phyloP scores from a whole-genome alignment of 2,888 invertebrate genomes.

The Epinotia brunnichana region DNA sequence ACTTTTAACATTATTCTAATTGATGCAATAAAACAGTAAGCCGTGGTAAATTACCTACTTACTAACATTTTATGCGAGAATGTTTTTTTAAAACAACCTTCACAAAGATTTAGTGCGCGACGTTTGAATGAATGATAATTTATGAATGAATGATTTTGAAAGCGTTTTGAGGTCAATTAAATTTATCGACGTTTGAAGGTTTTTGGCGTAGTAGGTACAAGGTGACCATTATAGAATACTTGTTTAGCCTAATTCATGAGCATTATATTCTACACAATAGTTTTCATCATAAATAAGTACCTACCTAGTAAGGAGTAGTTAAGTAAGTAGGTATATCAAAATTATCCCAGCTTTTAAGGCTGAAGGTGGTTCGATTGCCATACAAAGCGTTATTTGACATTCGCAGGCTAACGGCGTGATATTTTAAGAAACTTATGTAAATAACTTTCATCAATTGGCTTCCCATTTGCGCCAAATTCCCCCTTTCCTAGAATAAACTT shows the following conservation, averaged over 20 bases:
- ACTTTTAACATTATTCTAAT: constrained; percentile 4
- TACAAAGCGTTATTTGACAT: too few relatives aligned
- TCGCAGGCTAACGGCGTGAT: too few relatives aligned
- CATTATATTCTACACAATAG: too few relatives aligned
- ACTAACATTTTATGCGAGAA: neutral
- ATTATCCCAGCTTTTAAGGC: too few relatives aligned
- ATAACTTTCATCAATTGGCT: too few relatives aligned
- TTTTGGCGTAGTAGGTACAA: constrained; percentile 2
- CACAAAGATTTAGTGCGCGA: constrained; percentile 16
- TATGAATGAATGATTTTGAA: constrained; percentile 33
- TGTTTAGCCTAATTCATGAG: neutral
- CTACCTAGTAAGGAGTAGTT: too few relatives aligned
- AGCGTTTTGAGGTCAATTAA: constrained; percentile 12
- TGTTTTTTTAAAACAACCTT: constrained; percentile 22
- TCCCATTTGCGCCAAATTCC: too few relatives aligned
- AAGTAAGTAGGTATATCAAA: too few relatives aligned
- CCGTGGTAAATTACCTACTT: constrained; percentile 20
- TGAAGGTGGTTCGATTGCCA: too few relatives aligned
- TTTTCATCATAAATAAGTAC: too few relatives aligned
- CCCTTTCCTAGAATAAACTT: too few relatives aligned
- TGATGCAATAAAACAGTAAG: constrained; percentile 18
- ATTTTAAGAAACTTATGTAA: too few relatives aligned
- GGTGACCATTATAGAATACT: neutral
- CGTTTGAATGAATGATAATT: constrained; percentile 33
- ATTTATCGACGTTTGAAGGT: constrained; percentile 27